These are phyloP conservation scores for Tauraco erythrolophus DNA, from an alignment of 2,113 vertebrate species.

Conservation along the genomic window DNA sequence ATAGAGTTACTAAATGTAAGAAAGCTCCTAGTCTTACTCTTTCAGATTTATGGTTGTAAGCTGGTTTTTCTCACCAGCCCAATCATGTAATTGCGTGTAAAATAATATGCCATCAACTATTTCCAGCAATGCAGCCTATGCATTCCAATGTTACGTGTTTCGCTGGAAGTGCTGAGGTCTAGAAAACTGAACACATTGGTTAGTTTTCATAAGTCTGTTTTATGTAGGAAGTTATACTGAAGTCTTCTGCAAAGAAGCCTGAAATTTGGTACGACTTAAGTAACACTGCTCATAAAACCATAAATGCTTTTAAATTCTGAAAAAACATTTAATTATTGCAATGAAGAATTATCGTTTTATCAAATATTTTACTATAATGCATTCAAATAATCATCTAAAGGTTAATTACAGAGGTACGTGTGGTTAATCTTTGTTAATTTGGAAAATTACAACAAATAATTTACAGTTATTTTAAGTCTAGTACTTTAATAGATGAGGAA, in stretches of 20 bases:
- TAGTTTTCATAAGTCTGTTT: neutral
- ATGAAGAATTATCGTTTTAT: neutral
- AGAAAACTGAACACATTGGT: neutral
- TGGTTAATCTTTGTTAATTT: conserved; percentile 15
- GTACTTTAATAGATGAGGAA: neutral
- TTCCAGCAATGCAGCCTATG: neutral
- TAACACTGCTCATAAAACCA: neutral
- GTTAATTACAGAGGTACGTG: neutral
- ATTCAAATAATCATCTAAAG: neutral
- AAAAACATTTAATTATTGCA: neutral
- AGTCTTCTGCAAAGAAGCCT: neutral
- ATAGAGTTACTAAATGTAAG: neutral
- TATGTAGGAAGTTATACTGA: neutral
- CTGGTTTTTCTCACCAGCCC: neutral
- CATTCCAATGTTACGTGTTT: neutral
- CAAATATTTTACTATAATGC: neutral
- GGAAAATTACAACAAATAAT: neutral
- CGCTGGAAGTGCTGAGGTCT: neutral
- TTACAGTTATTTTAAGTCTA: neutral
- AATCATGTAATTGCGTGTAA: neutral
- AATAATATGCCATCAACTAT: neutral
- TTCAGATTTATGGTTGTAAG: neutral
- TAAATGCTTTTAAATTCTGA: neutral
- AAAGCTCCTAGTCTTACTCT: neutral
- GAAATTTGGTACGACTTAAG: neutral